Percentiles rank a stretch among this genome's conserved stretches.
Evolutionary conservation across 92 coral and sea anemone species (phyloP).

Genomic region (Nematostella vectensis): DNA sequence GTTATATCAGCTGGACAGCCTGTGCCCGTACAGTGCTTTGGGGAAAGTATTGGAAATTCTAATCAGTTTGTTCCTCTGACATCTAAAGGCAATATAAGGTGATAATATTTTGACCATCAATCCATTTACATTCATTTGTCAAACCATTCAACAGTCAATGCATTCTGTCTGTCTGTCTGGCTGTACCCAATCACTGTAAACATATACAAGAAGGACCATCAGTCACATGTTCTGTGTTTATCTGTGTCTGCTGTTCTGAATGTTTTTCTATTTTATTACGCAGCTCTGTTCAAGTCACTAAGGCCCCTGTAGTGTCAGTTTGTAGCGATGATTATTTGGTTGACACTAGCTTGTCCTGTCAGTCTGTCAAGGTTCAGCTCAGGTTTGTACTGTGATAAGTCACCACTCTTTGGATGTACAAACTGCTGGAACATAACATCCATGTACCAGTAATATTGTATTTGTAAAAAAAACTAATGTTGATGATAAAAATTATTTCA

Average conservation of each 20-base stretch:
- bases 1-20: constrained; percentile 68
- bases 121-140: too few species aligned
- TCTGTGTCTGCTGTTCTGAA: too few species aligned
- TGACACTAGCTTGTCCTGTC: constrained; percentile 31
- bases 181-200: too few species aligned
- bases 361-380: constrained; percentile 55
- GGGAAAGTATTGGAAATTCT: constrained; percentile 48
- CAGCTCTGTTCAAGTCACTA: constrained; percentile 62
- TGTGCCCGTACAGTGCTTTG: constrained; percentile 68
- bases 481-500: too few species aligned
- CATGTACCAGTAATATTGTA: neutral
- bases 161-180: too few species aligned
- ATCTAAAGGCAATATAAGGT: constrained; percentile 77
- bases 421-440: too few species aligned
- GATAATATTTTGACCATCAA: neutral
- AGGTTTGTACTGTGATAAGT: constrained; percentile 62
- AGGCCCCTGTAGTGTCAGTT: constrained; percentile 63
- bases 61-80: constrained; percentile 51
- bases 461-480: neutral
- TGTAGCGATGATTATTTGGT: constrained; percentile 66
- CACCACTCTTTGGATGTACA: too few species aligned
- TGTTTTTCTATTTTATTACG: neutral
- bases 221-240: too few species aligned
- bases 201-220: too few species aligned
- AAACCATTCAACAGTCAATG: too few species aligned